These are phyloP conservation scores for Drosophila macrospina DNA, from an alignment of 2,888 invertebrate genomes.

Conservation along the genomic window DNA sequence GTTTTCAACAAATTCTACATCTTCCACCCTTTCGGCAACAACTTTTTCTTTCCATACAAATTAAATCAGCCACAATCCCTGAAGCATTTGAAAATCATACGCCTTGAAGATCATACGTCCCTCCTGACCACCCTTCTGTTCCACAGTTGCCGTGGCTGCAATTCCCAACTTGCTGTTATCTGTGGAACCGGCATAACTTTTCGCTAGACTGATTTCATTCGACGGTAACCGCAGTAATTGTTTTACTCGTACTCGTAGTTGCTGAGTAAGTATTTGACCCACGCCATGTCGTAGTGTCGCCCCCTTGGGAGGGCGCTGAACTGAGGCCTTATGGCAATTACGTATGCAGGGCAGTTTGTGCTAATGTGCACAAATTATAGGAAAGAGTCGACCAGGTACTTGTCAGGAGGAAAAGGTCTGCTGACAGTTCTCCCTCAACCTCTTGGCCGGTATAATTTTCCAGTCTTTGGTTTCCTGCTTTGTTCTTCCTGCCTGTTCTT, in stretches of 20 bases:
- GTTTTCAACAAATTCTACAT: slow-evolving; percentile 42
- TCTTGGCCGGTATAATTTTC: slow-evolving; percentile 67
- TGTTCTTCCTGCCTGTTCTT: slow-evolving; percentile 65
- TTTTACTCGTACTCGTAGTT: slow-evolving; percentile 35
- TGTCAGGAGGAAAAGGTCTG: slow-evolving; percentile 54
- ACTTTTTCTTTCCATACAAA: slow-evolving; percentile 46
- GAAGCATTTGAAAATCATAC: slow-evolving; percentile 63
- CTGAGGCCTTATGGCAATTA: slow-evolving; percentile 63
- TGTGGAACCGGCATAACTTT: slow-evolving; percentile 65
- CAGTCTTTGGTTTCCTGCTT: slow-evolving; percentile 80
- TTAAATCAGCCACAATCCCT: slow-evolving; percentile 70
- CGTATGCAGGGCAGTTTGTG: slow-evolving; percentile 67
- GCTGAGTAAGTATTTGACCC: slow-evolving; percentile 61
- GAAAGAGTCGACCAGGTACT: slow-evolving; percentile 34
- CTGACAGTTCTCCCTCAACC: slow-evolving; percentile 34
- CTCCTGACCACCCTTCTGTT: not conserved
- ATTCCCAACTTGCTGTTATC: slow-evolving; percentile 52
- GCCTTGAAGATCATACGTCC: slow-evolving; percentile 33
- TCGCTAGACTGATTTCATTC: slow-evolving; percentile 67
- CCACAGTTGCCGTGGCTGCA: not conserved
- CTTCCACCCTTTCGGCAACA: slow-evolving; percentile 37
- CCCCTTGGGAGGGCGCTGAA: slow-evolving; percentile 60
- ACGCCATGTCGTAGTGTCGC: slow-evolving; percentile 52
- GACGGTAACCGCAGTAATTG: slow-evolving; percentile 66
- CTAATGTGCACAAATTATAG: slow-evolving; percentile 77